These are phyloP conservation scores for Mythimna ferrago DNA, from an alignment of 2,888 invertebrate genomes.

Conservation along the genomic window DNA sequence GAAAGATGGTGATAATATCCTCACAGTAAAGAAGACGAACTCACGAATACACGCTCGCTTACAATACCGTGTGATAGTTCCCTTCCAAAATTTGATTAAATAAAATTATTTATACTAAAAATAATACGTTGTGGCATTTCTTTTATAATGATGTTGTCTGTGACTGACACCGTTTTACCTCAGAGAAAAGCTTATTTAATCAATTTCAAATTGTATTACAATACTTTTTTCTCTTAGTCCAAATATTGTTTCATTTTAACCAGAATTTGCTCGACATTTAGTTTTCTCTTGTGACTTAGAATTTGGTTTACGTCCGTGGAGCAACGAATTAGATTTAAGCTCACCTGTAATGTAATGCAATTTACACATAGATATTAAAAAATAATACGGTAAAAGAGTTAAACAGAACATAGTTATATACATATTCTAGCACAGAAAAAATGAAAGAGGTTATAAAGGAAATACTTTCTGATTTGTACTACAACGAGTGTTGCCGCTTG, in stretches of 20 bases:
- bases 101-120: conserved; percentile 56
- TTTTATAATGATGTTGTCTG: conserved; percentile 52
- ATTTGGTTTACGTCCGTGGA: background rate
- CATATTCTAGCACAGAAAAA: too few relatives aligned
- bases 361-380: too few relatives aligned
- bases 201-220: conserved; percentile 41
- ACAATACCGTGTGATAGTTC: conserved; percentile 29
- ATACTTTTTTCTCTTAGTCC: conserved; percentile 27
- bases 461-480: too few relatives aligned
- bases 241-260: conserved; percentile 13
- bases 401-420: too few relatives aligned
- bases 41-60: too few relatives aligned
- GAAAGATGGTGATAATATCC: too few relatives aligned
- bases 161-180: conserved; percentile 52
- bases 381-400: too few relatives aligned
- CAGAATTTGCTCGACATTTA: conserved; percentile 31
- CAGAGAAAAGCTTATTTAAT: conserved; percentile 48
- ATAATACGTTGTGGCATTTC: conserved; percentile 48
- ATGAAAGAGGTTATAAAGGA: too few relatives aligned
- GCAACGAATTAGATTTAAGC: background rate
- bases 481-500: too few relatives aligned
- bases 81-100: conserved; percentile 52
- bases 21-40: too few relatives aligned
- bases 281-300: background rate
- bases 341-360: background rate